These are phyloP conservation scores for Chondrilla cf. caribensis DNA, from an alignment of 37 sponge, comb jelly and placozoan species.

Conservation along the genomic window DNA sequence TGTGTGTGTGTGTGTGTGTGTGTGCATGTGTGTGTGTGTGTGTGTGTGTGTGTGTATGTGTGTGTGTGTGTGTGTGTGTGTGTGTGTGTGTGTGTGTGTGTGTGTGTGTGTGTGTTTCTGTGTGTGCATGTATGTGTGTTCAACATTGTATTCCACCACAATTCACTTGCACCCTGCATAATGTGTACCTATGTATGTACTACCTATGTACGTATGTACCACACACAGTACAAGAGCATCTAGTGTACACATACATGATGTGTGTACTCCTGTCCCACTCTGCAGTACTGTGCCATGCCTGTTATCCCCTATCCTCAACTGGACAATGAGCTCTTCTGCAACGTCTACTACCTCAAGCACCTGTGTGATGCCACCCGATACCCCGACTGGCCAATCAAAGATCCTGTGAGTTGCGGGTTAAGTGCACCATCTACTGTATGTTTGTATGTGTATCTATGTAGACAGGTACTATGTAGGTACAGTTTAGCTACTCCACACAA, in stretches of 20 bases:
- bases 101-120: not conserved
- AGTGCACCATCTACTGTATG: too few species aligned
- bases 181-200: too few species aligned
- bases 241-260: too few species aligned
- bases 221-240: too few species aligned
- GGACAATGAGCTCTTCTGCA: slow-evolving; percentile 98
- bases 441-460: not conserved
- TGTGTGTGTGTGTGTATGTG: not conserved
- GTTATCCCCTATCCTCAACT: slow-evolving; percentile 86
- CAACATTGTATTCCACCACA: too few species aligned
- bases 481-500: too few species aligned
- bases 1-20: slow-evolving; percentile 21
- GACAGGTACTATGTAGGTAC: too few species aligned
- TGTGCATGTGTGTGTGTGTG: not conserved
- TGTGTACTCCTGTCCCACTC: not conserved
- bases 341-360: slow-evolving; percentile 94
- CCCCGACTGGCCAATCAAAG: slow-evolving; percentile 98
- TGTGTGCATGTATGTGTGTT: not conserved
- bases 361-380: slow-evolving; percentile 83
- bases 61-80: not conserved
- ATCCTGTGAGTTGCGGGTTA: slow-evolving; percentile 85
- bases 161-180: too few species aligned
- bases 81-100: slow-evolving; percentile 8
- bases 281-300: slow-evolving; percentile 93
- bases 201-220: not conserved